These are phyloP conservation scores for Pristionchus maxplancki DNA, from an alignment of 2,888 invertebrate genomes.

Conservation along the genomic window DNA sequence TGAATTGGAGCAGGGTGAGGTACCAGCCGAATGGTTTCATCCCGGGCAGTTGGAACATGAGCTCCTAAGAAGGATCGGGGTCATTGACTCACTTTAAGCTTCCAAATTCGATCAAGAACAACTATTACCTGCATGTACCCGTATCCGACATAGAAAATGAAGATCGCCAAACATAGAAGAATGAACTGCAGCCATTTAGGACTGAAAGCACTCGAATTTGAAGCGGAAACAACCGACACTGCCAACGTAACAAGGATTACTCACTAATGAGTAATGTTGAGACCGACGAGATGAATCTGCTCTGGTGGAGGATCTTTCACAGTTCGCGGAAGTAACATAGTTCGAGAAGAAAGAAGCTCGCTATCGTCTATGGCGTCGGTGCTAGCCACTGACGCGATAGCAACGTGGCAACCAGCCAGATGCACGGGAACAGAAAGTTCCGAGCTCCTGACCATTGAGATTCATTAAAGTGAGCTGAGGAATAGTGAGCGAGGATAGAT, in stretches of 20 bases:
- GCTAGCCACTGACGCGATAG: not conserved
- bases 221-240: not conserved
- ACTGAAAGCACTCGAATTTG: conserved; percentile 55
- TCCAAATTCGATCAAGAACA: not conserved
- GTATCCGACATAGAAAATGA: conserved; percentile 90
- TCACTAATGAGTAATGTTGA: conserved; percentile 67
- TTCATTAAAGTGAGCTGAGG: not conserved
- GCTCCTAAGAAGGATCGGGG: conserved; percentile 82
- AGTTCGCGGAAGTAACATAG: conserved; percentile 42
- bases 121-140: conserved; percentile 83
- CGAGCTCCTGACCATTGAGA: conserved; percentile 11
- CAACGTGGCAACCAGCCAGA: conserved; percentile 5
- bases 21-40: conserved; percentile 93
- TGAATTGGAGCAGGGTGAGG: conserved; percentile 92
- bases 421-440: not conserved
- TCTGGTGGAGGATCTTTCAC: conserved; percentile 32
- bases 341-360: not conserved
- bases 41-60: conserved; percentile 92
- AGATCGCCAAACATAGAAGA: conserved; percentile 87
- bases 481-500: not conserved
- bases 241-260: conserved; percentile 30
- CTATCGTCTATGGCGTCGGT: not conserved
- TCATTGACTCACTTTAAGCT: too few relatives aligned
- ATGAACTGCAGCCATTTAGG: conserved; percentile 77
- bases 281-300: conserved; percentile 63